Conservation (phyloP, 2,113 vertebrate genomes). For the Lampris megalopsis region DNA sequence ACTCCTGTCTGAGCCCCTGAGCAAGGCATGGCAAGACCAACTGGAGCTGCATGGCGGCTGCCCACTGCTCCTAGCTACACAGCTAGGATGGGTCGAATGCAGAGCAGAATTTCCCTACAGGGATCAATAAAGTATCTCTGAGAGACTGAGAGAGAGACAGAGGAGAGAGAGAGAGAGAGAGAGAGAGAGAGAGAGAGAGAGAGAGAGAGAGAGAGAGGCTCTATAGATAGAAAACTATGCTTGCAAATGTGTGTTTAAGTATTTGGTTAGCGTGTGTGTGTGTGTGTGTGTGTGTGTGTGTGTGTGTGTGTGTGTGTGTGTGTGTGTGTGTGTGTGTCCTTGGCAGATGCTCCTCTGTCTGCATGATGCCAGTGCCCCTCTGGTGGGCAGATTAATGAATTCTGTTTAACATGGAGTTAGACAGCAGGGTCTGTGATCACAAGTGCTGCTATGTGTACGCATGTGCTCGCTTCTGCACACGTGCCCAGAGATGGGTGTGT, state of each 20-base stretch:
- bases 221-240: no score
- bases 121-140: no score
- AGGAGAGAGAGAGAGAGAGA: background rate
- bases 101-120: no score
- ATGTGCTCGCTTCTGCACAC: no score
- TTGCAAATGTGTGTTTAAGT: background rate
- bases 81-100: no score
- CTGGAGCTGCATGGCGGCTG: no score
- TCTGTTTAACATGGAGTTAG: conserved; percentile 48
- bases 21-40: no score
- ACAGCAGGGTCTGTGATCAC: conserved; percentile 27
- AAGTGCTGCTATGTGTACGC: background rate
- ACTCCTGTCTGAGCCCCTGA: no score
- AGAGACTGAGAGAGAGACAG: no score
- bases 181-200: background rate
- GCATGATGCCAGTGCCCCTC: conserved; percentile 43
- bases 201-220: background rate
- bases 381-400: conserved; percentile 55
- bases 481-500: no score
- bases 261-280: background rate
- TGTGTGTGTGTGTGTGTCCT: conserved; percentile 26
- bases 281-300: background rate
- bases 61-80: no score
- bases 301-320: conserved; percentile 23
- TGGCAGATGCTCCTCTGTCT: conserved; percentile 37